Evolutionary conservation across 2,888 invertebrate genomes (phyloP).

Genomic region (Lithophane semibrunnea): DNA sequence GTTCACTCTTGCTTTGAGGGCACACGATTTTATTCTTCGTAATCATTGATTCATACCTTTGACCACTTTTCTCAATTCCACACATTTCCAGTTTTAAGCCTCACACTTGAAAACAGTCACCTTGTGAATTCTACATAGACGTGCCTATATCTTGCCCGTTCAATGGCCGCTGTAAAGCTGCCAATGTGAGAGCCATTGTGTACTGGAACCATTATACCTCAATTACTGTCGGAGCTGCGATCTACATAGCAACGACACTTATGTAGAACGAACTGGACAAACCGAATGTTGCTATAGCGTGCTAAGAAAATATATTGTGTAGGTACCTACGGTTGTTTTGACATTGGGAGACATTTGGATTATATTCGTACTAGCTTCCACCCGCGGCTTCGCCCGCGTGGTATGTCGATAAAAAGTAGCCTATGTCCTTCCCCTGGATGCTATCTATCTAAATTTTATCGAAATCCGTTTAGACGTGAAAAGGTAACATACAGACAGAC

Average conservation of each 20-base stretch:
- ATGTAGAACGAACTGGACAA: conserved; percentile 23
- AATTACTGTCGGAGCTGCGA: conserved; percentile 46
- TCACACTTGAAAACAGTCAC: conserved; percentile 7
- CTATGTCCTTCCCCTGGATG: too few relatives aligned
- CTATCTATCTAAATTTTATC: too few relatives aligned
- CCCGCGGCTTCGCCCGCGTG: too few relatives aligned
- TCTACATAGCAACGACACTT: conserved; percentile 37
- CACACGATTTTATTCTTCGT: neutral
- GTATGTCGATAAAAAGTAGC: too few relatives aligned
- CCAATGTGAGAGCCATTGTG: conserved; percentile 59
- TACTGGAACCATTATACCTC: conserved; percentile 59
- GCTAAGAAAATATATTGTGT: neutral
- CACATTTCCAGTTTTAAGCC: neutral
- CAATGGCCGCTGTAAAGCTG: conserved; percentile 55
- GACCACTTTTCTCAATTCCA: neutral
- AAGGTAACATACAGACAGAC: too few relatives aligned
- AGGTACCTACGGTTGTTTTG: neutral
- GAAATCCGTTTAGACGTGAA: too few relatives aligned
- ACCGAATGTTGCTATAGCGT: conserved; percentile 4
- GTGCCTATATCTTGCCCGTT: conserved; percentile 34
- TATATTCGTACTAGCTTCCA: too few relatives aligned
- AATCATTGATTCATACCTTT: too few relatives aligned
- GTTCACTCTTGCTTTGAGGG: neutral
- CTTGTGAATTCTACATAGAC: neutral
- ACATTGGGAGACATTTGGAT: neutral